Conservation (phyloP, 1,140 invertebrate genomes). For the Nymphalis io region DNA sequence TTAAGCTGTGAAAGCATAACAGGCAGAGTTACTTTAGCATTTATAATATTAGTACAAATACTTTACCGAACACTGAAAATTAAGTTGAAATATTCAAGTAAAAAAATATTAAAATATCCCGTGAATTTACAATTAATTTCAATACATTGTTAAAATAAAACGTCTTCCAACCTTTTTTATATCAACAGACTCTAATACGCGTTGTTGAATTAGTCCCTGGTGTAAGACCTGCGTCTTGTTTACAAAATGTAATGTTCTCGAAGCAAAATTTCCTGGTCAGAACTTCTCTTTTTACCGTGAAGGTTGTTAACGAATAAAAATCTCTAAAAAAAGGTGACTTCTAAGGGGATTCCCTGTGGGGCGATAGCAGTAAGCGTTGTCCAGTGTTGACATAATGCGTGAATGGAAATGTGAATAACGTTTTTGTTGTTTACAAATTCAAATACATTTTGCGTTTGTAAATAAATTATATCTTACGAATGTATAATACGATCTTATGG, state of each 20-base stretch:
- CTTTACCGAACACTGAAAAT: too few species aligned
- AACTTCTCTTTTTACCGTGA: slow-evolving; percentile 9
- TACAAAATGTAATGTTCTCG: slow-evolving; percentile 10
- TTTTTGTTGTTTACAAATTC: slow-evolving; percentile 7
- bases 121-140: background rate
- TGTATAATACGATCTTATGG: too few species aligned
- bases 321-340: background rate
- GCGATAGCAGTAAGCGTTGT: background rate
- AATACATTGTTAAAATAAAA: background rate
- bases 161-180: background rate
- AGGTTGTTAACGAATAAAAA: slow-evolving; percentile 10
- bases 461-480: background rate
- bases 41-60: too few species aligned
- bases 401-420: background rate
- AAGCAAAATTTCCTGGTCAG: slow-evolving; percentile 6
- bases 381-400: background rate
- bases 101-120: background rate
- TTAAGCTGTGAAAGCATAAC: too few species aligned
- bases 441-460: background rate
- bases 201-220: slow-evolving; percentile 3
- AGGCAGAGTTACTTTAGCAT: too few species aligned
- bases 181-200: slow-evolving; percentile 7
- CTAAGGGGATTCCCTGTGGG: background rate
- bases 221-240: slow-evolving; percentile 6
- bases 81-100: background rate